Percentiles rank a stretch among this genome's conserved stretches.
These are phyloP conservation scores for Keiferia lycopersicella DNA, from an alignment of 2,888 invertebrate species.

Conservation along the genomic window DNA sequence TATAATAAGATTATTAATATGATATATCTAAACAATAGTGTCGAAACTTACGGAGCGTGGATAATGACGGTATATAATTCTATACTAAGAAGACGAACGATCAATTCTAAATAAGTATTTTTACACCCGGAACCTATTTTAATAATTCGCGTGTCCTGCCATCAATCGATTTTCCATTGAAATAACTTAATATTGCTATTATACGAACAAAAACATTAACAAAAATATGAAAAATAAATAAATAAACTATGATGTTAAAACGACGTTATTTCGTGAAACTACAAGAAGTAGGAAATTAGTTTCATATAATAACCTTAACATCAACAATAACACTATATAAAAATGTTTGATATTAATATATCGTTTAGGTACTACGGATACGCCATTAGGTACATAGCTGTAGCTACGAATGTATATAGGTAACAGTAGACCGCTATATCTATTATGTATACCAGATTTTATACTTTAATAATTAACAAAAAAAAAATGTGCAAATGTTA, in stretches of 20 bases:
- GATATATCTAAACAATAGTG: neutral
- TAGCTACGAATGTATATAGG: conserved; percentile 24
- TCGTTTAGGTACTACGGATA: conserved; percentile 12
- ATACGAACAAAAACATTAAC: neutral
- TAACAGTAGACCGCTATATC: conserved; percentile 2
- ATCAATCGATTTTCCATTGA: conserved; percentile 10
- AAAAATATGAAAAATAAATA: neutral
- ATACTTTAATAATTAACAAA: conserved; percentile 10
- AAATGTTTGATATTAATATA: conserved; percentile 20
- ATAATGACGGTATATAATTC: neutral
- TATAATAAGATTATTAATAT: neutral
- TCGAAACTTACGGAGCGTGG: neutral
- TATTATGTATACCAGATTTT: conserved; percentile 20
- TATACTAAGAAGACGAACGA: conserved; percentile 5
- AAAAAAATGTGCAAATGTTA: neutral
- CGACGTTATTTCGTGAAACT: neutral
- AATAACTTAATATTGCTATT: neutral
- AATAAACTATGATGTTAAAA: neutral
- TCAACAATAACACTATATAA: conserved; percentile 1
- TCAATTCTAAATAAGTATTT: conserved; percentile 18
- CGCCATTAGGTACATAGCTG: conserved; percentile 29
- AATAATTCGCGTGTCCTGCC: conserved; percentile 12
- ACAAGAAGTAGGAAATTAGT: neutral
- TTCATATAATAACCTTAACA: neutral
- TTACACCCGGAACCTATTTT: conserved; percentile 6